Conservation (phyloP, 2,888 invertebrate species). For the Heliconius erato region DNA sequence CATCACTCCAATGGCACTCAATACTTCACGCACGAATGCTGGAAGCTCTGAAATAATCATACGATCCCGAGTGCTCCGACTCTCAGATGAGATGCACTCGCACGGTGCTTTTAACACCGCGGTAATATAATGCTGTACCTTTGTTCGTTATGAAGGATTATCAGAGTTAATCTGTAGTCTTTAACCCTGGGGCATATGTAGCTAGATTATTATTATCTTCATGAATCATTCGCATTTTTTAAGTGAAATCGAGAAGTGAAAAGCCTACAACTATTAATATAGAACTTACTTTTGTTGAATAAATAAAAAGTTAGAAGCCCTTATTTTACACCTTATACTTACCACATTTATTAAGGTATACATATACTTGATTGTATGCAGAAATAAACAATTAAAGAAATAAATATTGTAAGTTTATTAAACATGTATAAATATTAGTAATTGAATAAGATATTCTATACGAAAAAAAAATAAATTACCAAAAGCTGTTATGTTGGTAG, state of each 20-base stretch:
- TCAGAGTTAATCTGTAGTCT: not conserved
- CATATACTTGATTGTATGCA: not conserved
- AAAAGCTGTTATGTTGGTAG: too few species aligned
- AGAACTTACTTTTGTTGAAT: not conserved
- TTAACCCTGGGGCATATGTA: not conserved
- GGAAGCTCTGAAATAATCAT: slow-evolving; percentile 40
- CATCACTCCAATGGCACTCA: slow-evolving; percentile 32
- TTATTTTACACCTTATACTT: too few species aligned
- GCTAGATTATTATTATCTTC: too few species aligned
- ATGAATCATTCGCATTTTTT: too few species aligned
- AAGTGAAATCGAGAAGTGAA: too few species aligned
- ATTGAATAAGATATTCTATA: too few species aligned
- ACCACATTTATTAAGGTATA: not conserved
- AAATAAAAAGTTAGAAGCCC: too few species aligned
- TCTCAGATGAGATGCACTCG: slow-evolving; percentile 34
- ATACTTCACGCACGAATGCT: slow-evolving; percentile 42
- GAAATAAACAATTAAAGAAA: too few species aligned
- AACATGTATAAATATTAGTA: too few species aligned
- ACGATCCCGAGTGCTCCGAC: slow-evolving; percentile 33
- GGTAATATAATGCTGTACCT: slow-evolving; percentile 19
- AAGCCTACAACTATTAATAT: too few species aligned
- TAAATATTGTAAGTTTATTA: too few species aligned
- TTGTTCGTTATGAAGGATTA: slow-evolving; percentile 16
- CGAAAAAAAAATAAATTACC: too few species aligned
- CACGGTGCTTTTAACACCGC: slow-evolving; percentile 32